phyloP scores from a whole-genome alignment of 2,888 invertebrate genomes.

The Parthenolecanium corni region DNA sequence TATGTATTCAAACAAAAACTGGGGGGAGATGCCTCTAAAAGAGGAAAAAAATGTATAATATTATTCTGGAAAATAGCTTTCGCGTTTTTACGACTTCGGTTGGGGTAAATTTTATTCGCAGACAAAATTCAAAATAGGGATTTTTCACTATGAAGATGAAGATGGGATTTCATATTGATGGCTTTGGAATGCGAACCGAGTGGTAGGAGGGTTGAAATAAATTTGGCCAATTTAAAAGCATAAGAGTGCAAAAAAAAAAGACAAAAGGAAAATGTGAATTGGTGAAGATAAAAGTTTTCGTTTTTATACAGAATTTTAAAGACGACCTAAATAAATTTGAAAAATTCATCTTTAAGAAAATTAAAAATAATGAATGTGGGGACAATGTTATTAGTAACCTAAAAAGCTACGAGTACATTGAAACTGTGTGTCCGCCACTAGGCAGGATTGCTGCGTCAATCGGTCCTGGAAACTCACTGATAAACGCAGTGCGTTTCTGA shows the following conservation, averaged over 20 bases:
- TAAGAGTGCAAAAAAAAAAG: background rate
- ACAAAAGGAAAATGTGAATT: background rate
- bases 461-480: too few relatives aligned
- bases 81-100: constrained; percentile 6
- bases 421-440: too few relatives aligned
- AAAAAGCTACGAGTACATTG: too few relatives aligned
- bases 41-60: background rate
- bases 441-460: too few relatives aligned
- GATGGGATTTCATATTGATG: background rate
- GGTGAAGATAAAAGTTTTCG: too few relatives aligned
- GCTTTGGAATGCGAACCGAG: background rate
- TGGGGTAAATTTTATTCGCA: constrained; percentile 7
- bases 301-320: too few relatives aligned
- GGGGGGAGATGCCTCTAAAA: background rate
- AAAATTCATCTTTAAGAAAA: too few relatives aligned
- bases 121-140: constrained; percentile 7
- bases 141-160: background rate
- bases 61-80: background rate
- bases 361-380: too few relatives aligned
- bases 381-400: too few relatives aligned
- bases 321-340: too few relatives aligned
- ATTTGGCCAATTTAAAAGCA: background rate
- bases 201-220: background rate
- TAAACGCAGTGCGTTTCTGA: too few relatives aligned
- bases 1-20: too few relatives aligned